These are phyloP conservation scores for Dreissena polymorpha DNA, from an alignment of 1,140 invertebrate species.

Conservation along the genomic window DNA sequence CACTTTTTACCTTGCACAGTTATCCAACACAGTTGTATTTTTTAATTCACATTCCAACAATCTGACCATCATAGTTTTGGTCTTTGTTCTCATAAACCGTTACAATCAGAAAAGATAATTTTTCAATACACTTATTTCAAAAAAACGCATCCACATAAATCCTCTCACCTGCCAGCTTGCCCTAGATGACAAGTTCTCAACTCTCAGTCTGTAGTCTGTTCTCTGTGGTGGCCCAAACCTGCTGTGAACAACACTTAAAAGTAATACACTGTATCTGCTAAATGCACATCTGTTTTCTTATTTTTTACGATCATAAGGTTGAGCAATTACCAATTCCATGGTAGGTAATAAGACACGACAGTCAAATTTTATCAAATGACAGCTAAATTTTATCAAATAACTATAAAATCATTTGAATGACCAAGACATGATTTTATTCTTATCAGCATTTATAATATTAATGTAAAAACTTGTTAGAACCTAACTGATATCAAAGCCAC, in stretches of 20 bases:
- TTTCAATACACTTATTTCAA: too few species aligned
- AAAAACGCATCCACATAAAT: too few species aligned
- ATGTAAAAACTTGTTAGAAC: too few species aligned
- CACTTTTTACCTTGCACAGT: too few species aligned
- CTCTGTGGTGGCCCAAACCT: conserved; percentile 98
- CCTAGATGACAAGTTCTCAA: conserved; percentile 97
- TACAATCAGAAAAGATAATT: too few species aligned
- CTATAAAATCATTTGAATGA: neutral
- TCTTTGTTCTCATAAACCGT: too few species aligned
- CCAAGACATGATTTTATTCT: too few species aligned
- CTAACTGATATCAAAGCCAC: too few species aligned
- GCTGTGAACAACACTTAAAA: conserved; percentile 68
- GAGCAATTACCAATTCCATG: neutral
- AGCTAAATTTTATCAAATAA: neutral
- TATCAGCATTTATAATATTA: too few species aligned
- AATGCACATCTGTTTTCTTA: neutral
- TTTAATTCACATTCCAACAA: too few species aligned
- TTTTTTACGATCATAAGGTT: neutral
- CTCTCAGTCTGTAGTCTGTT: conserved; percentile 96
- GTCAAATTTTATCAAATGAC: neutral
- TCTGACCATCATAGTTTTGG: too few species aligned
- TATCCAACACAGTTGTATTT: too few species aligned
- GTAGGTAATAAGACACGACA: neutral
- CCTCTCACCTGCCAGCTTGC: conserved; percentile 98
- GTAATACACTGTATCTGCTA: neutral